Evolutionary conservation across 2,888 invertebrate genomes (phyloP).

Genomic region (Metellina segmentata): DNA sequence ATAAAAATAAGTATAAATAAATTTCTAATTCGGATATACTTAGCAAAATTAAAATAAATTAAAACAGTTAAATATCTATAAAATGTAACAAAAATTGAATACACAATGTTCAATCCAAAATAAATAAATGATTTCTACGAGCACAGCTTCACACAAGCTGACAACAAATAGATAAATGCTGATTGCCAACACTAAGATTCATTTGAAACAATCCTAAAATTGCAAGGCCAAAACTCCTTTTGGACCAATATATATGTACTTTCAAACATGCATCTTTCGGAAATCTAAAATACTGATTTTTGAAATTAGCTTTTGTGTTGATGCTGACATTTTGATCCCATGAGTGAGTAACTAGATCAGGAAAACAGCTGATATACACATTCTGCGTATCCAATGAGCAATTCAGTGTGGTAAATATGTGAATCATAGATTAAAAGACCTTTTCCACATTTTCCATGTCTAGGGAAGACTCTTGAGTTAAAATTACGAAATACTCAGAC

Average conservation of each 20-base stretch:
- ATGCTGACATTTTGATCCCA: conserved; percentile 8
- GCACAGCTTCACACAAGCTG: not conserved
- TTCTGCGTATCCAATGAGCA: conserved; percentile 32
- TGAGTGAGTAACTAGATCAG: conserved; percentile 36
- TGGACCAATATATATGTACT: too few relatives aligned
- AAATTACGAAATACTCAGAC: conserved; percentile 29
- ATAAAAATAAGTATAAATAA: too few relatives aligned
- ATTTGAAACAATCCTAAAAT: not conserved
- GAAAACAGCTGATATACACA: conserved; percentile 8
- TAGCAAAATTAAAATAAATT: too few relatives aligned
- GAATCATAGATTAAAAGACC: not conserved
- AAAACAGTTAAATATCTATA: too few relatives aligned
- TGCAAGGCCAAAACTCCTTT: too few relatives aligned
- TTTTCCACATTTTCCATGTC: conserved; percentile 61
- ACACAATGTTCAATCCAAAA: too few relatives aligned
- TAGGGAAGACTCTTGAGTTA: conserved; percentile 61
- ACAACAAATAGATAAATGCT: not conserved
- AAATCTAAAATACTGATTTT: conserved; percentile 28
- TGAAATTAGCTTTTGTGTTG: conserved; percentile 10
- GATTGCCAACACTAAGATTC: not conserved
- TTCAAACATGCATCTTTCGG: too few relatives aligned
- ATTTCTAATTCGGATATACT: too few relatives aligned
- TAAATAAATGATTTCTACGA: not conserved
- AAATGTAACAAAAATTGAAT: too few relatives aligned
- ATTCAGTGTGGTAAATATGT: conserved; percentile 32